These are phyloP conservation scores for Characodon lateralis DNA, from an alignment of 2,797 vertebrate species.

Conservation along the genomic window DNA sequence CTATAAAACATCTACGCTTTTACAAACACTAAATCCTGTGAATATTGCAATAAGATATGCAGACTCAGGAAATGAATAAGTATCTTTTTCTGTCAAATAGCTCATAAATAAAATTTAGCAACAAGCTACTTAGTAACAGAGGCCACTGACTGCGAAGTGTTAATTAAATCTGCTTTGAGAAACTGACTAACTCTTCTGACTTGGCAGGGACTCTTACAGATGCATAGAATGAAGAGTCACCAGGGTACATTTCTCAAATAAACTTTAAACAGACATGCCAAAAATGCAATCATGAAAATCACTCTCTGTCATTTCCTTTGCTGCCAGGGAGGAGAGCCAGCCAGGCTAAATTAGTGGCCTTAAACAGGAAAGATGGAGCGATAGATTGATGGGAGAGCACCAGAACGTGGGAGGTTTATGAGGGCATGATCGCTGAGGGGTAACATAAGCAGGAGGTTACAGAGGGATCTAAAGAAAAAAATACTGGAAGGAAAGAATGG, in stretches of 20 bases:
- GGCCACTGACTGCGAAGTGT: neutral
- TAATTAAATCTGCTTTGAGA: slow-evolving; percentile 18
- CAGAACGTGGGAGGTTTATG: slow-evolving; percentile 3
- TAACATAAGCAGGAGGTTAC: slow-evolving; percentile 25
- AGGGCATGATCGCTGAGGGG: slow-evolving; percentile 27
- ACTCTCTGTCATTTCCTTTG: slow-evolving; percentile 57
- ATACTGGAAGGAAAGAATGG: slow-evolving; percentile 5
- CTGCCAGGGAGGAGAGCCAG: slow-evolving; percentile 49
- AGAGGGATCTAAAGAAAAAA: slow-evolving; percentile 4
- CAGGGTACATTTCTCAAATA: slow-evolving; percentile 26
- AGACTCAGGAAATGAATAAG: neutral
- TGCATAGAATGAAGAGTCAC: slow-evolving; percentile 17
- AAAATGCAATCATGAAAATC: slow-evolving; percentile 55
- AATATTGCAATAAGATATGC: neutral
- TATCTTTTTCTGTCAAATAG: no score
- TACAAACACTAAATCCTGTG: neutral
- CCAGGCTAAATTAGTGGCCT: slow-evolving; percentile 61
- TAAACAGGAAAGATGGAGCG: slow-evolving; percentile 63
- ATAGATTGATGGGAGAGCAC: slow-evolving; percentile 45
- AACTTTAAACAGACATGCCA: slow-evolving; percentile 46
- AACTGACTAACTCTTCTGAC: slow-evolving; percentile 18
- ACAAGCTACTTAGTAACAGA: slow-evolving; percentile 1
- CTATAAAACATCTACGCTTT: neutral
- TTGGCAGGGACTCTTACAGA: slow-evolving; percentile 7
- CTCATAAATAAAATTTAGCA: neutral